Base-by-base conservation (phyloP, 2,797 vertebrate genomes). In the Phoeniculus purpureus region DNA sequence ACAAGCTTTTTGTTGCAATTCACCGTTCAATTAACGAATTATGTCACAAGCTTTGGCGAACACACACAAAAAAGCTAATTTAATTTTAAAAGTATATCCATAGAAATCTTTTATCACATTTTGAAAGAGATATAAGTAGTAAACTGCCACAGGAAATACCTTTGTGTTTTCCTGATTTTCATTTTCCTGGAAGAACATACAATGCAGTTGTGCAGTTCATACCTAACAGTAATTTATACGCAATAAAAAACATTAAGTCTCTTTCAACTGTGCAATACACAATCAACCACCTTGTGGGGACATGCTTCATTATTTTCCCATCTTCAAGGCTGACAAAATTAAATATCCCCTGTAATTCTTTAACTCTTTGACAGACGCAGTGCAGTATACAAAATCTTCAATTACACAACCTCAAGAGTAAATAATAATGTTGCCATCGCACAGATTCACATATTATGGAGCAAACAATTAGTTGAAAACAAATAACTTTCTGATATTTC, bases 1-100 rank as follows among this genome's bases (percentile, higher is more conserved):
- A 92, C 58, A 82, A 84, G 48, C 47, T 81, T 92, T 94, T 93
- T 85, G 14, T 58, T n/a, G 20, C 16, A 93, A 95, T 43, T 94
- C 74, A 75, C 67, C 5, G 3, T 86, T 81, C 55, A 70, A 76
- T 81, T 92, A 90, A 80, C 2, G 14, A 94, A 88, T 88, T 84
- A 66, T 31, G 18, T 81, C 47, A 88, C 60, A 74, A 81, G 64
- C 71, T 91, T 86, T 64, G 86, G 74, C 58, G 86, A 9, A 88
- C 34, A 75, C 73, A 78, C 12, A 75, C 80, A 82, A 40, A 0
- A 43, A 94, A 94, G 71, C 19, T n/a, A 10, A 17, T 81, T 84
- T 73, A 17, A 86, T 84, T 90, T 81, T 70, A 26, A 66, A 85
- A 88, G 23, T 11, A 7, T 51, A 71, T 55, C 32, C 58, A 67